These are phyloP conservation scores for Ligdia adustata DNA, from an alignment of 2,888 invertebrate species.

Conservation along the genomic window DNA sequence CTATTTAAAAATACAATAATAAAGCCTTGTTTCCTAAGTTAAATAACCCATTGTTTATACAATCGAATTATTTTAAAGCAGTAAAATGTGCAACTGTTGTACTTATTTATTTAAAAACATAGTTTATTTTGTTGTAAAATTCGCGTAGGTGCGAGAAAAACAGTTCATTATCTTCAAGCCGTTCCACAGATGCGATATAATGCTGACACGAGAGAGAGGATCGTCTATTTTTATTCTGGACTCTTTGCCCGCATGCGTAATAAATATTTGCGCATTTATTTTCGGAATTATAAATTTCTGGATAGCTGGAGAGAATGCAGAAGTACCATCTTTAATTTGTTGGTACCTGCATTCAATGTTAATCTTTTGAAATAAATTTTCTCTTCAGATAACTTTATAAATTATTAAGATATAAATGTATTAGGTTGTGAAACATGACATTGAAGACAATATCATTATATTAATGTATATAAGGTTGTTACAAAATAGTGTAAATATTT, in stretches of 20 bases:
- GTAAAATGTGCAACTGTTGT: conserved; percentile 33
- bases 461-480: no score
- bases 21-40: background rate
- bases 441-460: no score
- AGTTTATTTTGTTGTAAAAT: conserved; percentile 46
- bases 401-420: background rate
- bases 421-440: no score
- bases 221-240: conserved; percentile 66
- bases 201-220: conserved; percentile 64
- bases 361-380: no score
- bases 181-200: conserved; percentile 62
- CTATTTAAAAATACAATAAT: background rate
- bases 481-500: background rate
- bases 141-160: conserved; percentile 67
- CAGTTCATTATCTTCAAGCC: conserved; percentile 57
- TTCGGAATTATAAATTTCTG: conserved; percentile 53
- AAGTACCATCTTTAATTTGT: conserved; percentile 26
- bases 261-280: conserved; percentile 68
- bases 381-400: no score
- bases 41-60: background rate
- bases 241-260: conserved; percentile 62
- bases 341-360: conserved; percentile 15
- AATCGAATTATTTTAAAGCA: background rate
- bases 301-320: conserved; percentile 37
- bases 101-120: conserved; percentile 43